Percentiles rank a stretch among this genome's conserved stretches.
Evolutionary conservation across 2,113 vertebrate genomes (phyloP).

Genomic region (Lasiurus cinereus): DNA sequence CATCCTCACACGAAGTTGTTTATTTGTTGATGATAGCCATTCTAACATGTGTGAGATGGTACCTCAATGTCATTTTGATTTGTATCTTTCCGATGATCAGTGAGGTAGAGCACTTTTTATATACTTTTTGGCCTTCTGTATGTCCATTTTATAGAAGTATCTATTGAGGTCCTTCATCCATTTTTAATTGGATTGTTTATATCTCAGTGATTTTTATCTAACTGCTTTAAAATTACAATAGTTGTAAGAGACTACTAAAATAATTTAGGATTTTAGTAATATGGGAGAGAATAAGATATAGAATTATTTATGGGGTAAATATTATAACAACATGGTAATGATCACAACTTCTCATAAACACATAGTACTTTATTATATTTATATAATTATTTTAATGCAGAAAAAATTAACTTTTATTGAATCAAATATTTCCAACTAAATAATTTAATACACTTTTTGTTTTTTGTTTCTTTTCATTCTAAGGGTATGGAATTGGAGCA

Average conservation of each 20-base stretch:
- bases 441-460: not conserved
- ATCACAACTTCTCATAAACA: not conserved
- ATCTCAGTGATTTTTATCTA: not conserved
- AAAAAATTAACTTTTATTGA: not conserved
- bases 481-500: not conserved
- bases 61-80: too few relatives aligned
- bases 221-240: not conserved
- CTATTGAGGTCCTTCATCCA: too few relatives aligned
- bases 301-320: not conserved
- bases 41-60: too few relatives aligned
- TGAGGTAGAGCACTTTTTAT: too few relatives aligned
- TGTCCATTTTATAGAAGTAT: too few relatives aligned
- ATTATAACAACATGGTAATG: not conserved
- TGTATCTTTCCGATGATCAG: too few relatives aligned
- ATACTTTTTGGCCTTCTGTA: too few relatives aligned
- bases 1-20: too few relatives aligned
- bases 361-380: not conserved
- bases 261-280: not conserved
- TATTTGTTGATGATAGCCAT: too few relatives aligned
- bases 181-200: too few relatives aligned
- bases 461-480: not conserved
- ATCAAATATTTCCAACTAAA: not conserved
- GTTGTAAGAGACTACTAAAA: not conserved
- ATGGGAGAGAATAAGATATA: not conserved
- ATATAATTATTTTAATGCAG: not conserved